Evolutionary conservation across 2,113 vertebrate species (phyloP).

Genomic region (Lanius ludovicianus): DNA sequence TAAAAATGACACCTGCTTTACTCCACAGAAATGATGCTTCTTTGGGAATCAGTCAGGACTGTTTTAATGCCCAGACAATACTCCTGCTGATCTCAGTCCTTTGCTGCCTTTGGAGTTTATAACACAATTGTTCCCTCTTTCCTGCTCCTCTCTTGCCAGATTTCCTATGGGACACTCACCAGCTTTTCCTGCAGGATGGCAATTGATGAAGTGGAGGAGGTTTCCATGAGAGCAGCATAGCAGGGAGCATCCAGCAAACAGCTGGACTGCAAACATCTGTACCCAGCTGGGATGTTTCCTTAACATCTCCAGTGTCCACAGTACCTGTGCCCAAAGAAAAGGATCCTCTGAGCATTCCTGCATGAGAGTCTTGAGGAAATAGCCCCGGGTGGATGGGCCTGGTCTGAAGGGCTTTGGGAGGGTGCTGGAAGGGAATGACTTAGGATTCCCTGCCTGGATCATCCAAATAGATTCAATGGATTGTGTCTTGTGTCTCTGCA

Average conservation of each 20-base stretch:
- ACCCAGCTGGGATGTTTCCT: neutral
- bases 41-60: neutral
- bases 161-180: neutral
- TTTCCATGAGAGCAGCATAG: neutral
- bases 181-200: neutral
- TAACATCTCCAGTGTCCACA: neutral
- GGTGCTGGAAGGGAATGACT: neutral
- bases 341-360: neutral
- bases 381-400: neutral
- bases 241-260: neutral
- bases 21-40: neutral
- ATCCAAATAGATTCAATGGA: no score
- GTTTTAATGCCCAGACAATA: neutral
- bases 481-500: neutral
- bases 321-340: neutral
- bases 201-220: neutral
- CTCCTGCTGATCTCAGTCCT: neutral
- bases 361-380: no score
- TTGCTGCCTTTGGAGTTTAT: neutral
- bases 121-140: neutral
- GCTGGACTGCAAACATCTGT: neutral
- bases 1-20: neutral
- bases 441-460: neutral
- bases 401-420: neutral
- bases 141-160: neutral